Evolutionary conservation across 2,797 vertebrate genomes (phyloP).

Genomic region (Fratercula arctica): DNA sequence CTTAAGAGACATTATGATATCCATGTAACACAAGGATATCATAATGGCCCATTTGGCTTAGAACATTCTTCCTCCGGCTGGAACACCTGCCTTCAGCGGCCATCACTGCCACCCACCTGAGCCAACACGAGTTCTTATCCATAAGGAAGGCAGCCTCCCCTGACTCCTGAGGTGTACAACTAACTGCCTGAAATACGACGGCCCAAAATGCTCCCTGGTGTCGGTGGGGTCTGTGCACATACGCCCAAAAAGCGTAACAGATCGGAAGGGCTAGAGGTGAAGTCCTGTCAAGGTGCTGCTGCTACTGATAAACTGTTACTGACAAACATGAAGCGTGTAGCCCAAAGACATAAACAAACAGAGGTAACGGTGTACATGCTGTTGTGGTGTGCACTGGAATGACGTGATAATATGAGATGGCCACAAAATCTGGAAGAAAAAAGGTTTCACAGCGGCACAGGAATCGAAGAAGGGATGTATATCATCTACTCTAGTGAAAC

Average conservation of each 20-base stretch:
- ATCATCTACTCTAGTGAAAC: neutral
- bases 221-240: fast-evolving
- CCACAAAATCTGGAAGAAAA: neutral
- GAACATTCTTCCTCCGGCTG: neutral
- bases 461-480: neutral
- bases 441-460: neutral
- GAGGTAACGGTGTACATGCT: neutral
- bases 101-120: neutral
- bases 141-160: neutral
- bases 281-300: neutral
- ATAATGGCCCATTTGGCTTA: neutral
- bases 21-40: neutral
- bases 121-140: neutral
- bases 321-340: neutral
- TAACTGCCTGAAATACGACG: neutral
- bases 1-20: neutral
- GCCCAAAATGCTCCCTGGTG: neutral
- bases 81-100: neutral
- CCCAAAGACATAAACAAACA: neutral
- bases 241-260: fast-evolving
- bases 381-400: neutral
- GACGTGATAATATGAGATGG: neutral
- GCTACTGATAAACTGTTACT: neutral
- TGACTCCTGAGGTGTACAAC: neutral
- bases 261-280: neutral